These are phyloP conservation scores for Sus cebifrons DNA, from an alignment of 2,797 vertebrate genomes.

Conservation along the genomic window DNA sequence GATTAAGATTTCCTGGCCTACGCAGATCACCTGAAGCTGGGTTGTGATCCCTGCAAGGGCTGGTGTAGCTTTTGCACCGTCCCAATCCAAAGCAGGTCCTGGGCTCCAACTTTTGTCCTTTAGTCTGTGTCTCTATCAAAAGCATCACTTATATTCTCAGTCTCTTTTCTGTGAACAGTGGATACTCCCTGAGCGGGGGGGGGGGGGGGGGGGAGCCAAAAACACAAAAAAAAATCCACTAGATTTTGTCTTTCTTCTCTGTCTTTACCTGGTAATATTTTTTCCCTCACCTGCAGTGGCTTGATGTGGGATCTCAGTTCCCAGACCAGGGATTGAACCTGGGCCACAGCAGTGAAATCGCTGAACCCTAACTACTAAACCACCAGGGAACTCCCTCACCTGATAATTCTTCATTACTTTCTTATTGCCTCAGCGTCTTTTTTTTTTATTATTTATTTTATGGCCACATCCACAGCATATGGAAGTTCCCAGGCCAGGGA, in stretches of 20 bases:
- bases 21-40: neutral
- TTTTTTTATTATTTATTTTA: too few species aligned
- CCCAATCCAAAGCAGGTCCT: neutral
- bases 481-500: too few species aligned
- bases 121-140: neutral
- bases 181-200: neutral
- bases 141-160: neutral
- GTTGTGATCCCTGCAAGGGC: neutral
- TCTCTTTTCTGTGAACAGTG: neutral
- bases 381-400: too few species aligned
- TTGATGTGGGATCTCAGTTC: too few species aligned
- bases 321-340: too few species aligned
- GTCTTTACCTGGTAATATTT: neutral
- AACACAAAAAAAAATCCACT: neutral
- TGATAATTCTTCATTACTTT: neutral
- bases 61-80: slow-evolving; percentile 18
- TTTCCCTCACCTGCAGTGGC: too few species aligned
- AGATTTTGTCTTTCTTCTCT: neutral
- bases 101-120: neutral
- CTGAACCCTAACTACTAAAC: too few species aligned
- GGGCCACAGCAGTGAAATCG: too few species aligned
- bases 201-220: neutral
- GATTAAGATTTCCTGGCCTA: neutral
- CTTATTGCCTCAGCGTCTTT: neutral
- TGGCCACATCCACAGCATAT: too few species aligned